A percentile compares a stretch with the other conserved stretches of the same genome.
These are phyloP conservation scores for Heptranchias perlo DNA, from an alignment of 2,113 vertebrate species.

Conservation along the genomic window DNA sequence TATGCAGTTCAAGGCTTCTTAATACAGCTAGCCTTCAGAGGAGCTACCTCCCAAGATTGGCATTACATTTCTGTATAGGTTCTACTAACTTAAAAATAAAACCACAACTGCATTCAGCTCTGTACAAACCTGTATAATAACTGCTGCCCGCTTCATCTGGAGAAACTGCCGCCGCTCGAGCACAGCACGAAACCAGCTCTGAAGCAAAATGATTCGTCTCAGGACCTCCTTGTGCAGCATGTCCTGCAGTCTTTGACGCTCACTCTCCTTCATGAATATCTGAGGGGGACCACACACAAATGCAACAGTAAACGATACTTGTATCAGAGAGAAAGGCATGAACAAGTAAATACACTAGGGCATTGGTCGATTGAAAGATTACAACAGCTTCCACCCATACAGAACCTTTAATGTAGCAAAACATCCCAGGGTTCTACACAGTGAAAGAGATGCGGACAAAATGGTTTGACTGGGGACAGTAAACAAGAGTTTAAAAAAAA, in stretches of 20 bases:
- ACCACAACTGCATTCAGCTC: not conserved
- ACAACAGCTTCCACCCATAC: not conserved
- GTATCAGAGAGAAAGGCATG: not conserved
- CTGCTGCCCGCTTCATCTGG: slow-evolving; percentile 64
- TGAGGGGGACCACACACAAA: slow-evolving; percentile 47
- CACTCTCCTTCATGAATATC: slow-evolving; percentile 87
- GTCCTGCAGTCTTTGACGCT: slow-evolving; percentile 77
- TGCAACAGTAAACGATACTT: not conserved
- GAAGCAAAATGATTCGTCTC: slow-evolving; percentile 70
- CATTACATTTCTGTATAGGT: not conserved
- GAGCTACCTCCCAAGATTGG: not conserved
- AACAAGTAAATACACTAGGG: not conserved
- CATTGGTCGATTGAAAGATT: not conserved
- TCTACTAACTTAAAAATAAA: not conserved
- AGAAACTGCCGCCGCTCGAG: slow-evolving; percentile 79
- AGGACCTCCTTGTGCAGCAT: slow-evolving; percentile 83
- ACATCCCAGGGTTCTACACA: not conserved
- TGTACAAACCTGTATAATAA: slow-evolving; percentile 74
- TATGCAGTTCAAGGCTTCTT: not conserved
- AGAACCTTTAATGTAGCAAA: not conserved
- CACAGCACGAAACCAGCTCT: slow-evolving; percentile 71
- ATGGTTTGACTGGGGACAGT: not conserved
- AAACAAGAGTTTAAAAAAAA: not conserved
- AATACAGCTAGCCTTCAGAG: not conserved
- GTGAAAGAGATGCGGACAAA: not conserved